Evolutionary conservation across 2,113 vertebrate genomes (phyloP).

Genomic region (Sinocyclocheilus anshuiensis): DNA sequence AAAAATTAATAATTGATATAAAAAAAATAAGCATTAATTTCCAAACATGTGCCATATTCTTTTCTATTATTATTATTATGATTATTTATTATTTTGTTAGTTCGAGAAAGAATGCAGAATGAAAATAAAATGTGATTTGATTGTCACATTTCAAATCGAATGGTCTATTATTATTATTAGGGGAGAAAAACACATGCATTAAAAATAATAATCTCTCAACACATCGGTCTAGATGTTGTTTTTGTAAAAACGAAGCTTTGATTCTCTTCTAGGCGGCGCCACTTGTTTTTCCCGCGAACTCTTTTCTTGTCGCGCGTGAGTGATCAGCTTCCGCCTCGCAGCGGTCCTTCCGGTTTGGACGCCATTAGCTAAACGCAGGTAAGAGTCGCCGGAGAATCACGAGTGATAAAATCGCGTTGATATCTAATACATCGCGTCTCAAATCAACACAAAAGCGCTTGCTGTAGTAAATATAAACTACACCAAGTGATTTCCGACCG

Average conservation of each 20-base stretch:
- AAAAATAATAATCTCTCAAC: background rate
- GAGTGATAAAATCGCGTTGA: rapidly evolving
- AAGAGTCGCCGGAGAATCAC: background rate
- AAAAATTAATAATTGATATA: background rate
- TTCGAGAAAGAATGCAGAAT: background rate
- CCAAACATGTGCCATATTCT: background rate
- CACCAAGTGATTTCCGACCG: too few relatives aligned
- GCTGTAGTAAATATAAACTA: rapidly evolving
- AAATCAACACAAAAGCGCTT: rapidly evolving
- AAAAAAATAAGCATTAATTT: background rate
- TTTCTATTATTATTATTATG: background rate
- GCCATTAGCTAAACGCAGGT: slow-evolving; percentile 72
- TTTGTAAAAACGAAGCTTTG: too few relatives aligned
- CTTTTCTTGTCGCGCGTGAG: slow-evolving; percentile 47
- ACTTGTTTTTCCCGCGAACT: background rate
- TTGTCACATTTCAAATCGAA: background rate
- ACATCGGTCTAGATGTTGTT: background rate
- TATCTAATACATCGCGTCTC: slow-evolving; percentile 62
- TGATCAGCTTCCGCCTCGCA: background rate
- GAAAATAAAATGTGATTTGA: background rate
- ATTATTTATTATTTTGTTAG: background rate
- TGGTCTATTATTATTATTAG: background rate
- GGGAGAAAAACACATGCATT: background rate
- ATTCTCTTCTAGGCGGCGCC: slow-evolving; percentile 47
- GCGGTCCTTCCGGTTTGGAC: slow-evolving; percentile 71